Conservation (phyloP, 2,113 vertebrate genomes). For the Ailuropoda melanoleuca region DNA sequence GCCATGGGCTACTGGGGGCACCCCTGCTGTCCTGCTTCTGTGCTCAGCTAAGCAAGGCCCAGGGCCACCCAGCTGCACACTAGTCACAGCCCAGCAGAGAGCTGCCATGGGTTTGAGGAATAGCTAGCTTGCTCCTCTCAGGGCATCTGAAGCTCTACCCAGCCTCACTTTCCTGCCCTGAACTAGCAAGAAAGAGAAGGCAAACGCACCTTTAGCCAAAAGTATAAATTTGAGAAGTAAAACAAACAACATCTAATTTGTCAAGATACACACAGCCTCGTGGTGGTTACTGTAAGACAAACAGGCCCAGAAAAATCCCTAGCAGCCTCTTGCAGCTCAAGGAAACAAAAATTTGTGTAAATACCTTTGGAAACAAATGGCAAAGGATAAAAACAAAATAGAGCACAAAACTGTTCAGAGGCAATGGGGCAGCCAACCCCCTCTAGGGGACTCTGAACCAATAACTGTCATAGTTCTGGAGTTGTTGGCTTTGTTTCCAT, state of each 20-base stretch:
- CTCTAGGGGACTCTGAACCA: neutral
- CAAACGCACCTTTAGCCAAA: neutral
- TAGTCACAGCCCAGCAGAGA: neutral
- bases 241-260: conserved; percentile 65
- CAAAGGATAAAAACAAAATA: neutral
- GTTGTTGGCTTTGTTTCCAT: neutral
- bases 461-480: neutral
- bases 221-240: conserved; percentile 44
- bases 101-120: neutral
- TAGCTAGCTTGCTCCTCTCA: neutral
- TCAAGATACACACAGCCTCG: neutral
- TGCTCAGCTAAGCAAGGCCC: neutral
- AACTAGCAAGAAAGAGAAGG: neutral
- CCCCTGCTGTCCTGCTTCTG: neutral
- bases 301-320: neutral
- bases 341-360: neutral
- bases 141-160: neutral
- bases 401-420: neutral
- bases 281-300: neutral
- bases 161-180: neutral
- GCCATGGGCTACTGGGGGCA: fast-evolving
- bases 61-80: neutral
- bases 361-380: neutral
- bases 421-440: neutral
- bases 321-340: neutral